phyloP scores from a whole-genome alignment of 2,888 invertebrate species.

The Machimus rusticus region DNA sequence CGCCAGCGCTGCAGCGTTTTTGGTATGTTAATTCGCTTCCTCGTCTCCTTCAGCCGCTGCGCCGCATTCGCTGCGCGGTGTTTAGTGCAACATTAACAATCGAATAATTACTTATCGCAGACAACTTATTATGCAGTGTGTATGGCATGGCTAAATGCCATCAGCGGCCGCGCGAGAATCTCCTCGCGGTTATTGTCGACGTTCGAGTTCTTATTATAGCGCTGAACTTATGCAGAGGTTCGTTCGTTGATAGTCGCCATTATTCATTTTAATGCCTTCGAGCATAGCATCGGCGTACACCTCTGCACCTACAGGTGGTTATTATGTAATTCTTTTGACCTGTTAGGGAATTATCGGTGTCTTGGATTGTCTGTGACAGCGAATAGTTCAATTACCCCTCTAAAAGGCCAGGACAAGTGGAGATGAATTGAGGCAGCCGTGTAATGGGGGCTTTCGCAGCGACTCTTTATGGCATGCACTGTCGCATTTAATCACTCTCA shows the following conservation, averaged over 20 bases:
- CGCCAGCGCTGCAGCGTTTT: slow-evolving; percentile 14
- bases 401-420: slow-evolving; percentile 21
- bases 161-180: slow-evolving; percentile 22
- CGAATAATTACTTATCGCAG: slow-evolving; percentile 35
- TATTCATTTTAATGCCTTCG: slow-evolving; percentile 40
- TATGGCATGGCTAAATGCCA: slow-evolving; percentile 36
- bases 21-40: slow-evolving; percentile 38
- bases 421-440: slow-evolving; percentile 16
- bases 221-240: slow-evolving; percentile 38
- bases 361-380: slow-evolving; percentile 30
- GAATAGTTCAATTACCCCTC: slow-evolving; percentile 34
- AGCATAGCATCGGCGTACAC: slow-evolving; percentile 32
- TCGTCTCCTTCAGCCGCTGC: not conserved
- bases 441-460: not conserved
- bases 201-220: slow-evolving; percentile 35
- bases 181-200: slow-evolving; percentile 33
- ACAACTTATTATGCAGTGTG: slow-evolving; percentile 40
- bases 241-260: slow-evolving; percentile 42
- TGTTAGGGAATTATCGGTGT: slow-evolving; percentile 37
- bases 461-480: slow-evolving; percentile 31
- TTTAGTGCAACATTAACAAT: slow-evolving; percentile 40
- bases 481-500: slow-evolving; percentile 34
- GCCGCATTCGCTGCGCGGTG: not conserved
- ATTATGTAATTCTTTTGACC: slow-evolving; percentile 41
- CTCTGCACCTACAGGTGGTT: slow-evolving; percentile 43